Base-by-base conservation (phyloP, 1,140 invertebrate species). In the Wasmannia auropunctata region DNA sequence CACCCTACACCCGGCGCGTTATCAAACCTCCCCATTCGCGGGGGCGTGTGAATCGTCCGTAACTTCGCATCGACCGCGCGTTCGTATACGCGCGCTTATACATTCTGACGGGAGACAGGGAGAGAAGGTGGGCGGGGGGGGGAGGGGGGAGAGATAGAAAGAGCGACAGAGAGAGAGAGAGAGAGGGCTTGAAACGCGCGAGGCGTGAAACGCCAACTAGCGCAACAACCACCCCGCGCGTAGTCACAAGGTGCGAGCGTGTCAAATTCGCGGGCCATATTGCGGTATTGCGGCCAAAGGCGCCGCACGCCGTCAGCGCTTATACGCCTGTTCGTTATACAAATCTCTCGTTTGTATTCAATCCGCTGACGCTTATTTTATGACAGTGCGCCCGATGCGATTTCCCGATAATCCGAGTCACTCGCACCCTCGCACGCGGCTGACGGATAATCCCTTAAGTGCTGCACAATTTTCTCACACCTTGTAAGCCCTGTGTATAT, bases 331-430 rank as follows among this genome's bases (percentile, higher is more conserved):
- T 58, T 58, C 51, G 79, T 83, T 83, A 58, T 70, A 70, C 67
- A 43, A 83, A 83, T 72, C 79, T 83, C 79, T 83, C 79, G 79
- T 83, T 83, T 83, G 79, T 72, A 83, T 83, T 83, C 65, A 58
- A 83, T 83, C 67, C 67, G 79, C 51, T 81, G 65, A 72, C 79
- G 65, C 67, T 58, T 72, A 74, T 74, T 83, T 83, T 37, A 69
- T 62, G 67, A 83, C 67, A 74, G 79, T 28, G n/a, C 0, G 28
- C 34, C 19, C 67, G 79, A 72, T 74, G 79, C 79, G 79, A 83
- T 83, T 83, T 34, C 67, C 79, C 67, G 79, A 83, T 83, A 83
- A 83, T 83, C 67, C 79, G 67, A 58, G 79, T 74, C 79, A 58
- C 79, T 79, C 43, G 60, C 19, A 79, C 11, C n/a, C 49, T 70